Percentiles rank a stretch among this genome's conserved stretches.
These are phyloP conservation scores for Bergia puertoricense DNA, from an alignment of 92 coral and sea anemone genomes.

Conservation along the genomic window DNA sequence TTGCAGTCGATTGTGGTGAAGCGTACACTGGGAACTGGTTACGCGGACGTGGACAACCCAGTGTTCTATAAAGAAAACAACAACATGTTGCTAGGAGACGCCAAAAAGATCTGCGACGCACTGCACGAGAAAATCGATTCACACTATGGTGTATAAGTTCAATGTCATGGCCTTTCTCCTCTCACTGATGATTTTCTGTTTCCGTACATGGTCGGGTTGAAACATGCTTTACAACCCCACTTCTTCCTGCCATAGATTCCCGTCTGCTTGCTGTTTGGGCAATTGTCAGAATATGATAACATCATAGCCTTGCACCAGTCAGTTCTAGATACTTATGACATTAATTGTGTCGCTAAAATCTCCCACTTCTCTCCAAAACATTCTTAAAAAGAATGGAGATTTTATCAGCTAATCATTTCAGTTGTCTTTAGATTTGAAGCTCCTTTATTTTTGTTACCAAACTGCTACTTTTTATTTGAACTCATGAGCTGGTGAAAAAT, in stretches of 20 bases:
- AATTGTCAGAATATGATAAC: neutral
- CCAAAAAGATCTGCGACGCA: constrained; percentile 90
- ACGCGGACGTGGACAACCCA: constrained; percentile 99
- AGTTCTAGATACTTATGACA: neutral
- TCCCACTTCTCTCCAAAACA: neutral
- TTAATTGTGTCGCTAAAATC: neutral
- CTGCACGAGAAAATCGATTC: constrained; percentile 70
- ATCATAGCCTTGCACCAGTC: neutral
- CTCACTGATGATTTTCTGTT: neutral
- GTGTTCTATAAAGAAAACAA: constrained; percentile 95
- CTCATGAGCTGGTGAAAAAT: no score
- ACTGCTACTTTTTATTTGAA: no score
- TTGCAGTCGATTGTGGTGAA: constrained; percentile 97
- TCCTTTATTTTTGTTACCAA: no score
- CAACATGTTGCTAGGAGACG: constrained; percentile 98
- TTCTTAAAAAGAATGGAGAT: neutral
- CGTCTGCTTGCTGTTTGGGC: neutral
- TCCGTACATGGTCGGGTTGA: neutral
- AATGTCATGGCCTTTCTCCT: no score
- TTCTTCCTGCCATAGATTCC: neutral
- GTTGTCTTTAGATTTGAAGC: neutral
- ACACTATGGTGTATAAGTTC: constrained; percentile 53
- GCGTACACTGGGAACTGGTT: constrained; percentile 97
- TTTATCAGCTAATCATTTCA: no score
- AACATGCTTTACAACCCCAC: neutral